Conservation (phyloP, 1,140 invertebrate species). For the Polypedilum pembai region DNA sequence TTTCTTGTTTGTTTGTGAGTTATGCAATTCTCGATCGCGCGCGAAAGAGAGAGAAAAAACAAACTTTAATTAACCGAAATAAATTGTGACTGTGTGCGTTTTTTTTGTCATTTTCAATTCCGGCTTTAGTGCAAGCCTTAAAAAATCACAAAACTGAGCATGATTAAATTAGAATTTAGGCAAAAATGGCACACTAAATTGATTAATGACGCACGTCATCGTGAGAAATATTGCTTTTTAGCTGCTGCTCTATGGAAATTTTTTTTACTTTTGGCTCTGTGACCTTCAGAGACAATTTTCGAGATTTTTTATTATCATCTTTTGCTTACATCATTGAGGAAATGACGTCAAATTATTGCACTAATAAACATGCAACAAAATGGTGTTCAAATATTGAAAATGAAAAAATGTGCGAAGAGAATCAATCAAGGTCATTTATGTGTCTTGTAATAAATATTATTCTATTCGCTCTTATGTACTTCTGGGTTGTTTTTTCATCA, state of each 20-base stretch:
- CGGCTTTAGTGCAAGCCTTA: neutral
- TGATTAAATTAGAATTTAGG: neutral
- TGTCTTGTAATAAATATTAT: slow-evolving; percentile 22
- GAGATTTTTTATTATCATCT: neutral
- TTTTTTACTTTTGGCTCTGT: neutral
- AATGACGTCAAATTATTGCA: neutral
- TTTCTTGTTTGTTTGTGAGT: neutral
- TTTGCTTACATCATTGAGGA: neutral
- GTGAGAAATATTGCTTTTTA: neutral
- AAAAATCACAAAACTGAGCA: neutral
- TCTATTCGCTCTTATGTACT: slow-evolving; percentile 3
- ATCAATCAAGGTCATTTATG: slow-evolving; percentile 23
- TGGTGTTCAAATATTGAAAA: neutral
- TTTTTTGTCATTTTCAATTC: neutral
- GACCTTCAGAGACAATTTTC: neutral
- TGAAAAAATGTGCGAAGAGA: neutral
- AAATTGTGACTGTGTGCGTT: too few species aligned
- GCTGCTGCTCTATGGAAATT: neutral
- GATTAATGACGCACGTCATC: slow-evolving; percentile 24
- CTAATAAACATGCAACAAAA: neutral
- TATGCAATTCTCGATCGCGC: neutral
- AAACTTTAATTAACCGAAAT: too few species aligned
- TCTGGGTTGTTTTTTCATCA: neutral
- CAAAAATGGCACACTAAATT: slow-evolving; percentile 17
- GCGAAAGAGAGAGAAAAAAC: too few species aligned